Evolutionary conservation across 2,113 vertebrate species (phyloP), one percentile per base, ranked within the genome.

Genomic region (Gorilla gorilla): DNA sequence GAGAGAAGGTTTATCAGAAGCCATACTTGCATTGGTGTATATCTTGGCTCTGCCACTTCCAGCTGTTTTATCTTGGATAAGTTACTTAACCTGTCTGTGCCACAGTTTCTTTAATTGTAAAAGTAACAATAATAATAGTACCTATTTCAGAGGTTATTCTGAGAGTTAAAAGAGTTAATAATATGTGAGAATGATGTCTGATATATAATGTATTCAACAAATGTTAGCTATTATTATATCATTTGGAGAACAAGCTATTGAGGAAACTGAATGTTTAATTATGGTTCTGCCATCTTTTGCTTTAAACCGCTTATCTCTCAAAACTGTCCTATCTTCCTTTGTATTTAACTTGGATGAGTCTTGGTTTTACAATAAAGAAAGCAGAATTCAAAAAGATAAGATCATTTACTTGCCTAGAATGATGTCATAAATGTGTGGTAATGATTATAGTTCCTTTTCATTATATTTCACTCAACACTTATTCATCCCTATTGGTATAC

Each of bases 361-460:
- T 96, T 52, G 87, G 45, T 96, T 96, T 90, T 88, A 66, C 3
- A 96, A 59, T 93, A 83, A 92, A 96, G 72, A 92, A 81, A 85
- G 32, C 25, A 94, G 64, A 81, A 93, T 88, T 92, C 55, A 52
- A 79, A 94, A 94, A 45, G 32, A 18, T 86, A 96, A 92, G 48
- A 35, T 90, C 38, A 86, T 61, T 61, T 83, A 38, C 89, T 97
- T 96, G 57, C 80, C 75, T 27, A 95, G 64, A 93, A 89, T 32
- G 13, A 6, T 90, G 64, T 85, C 78, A 32, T 85, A 81, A 85
- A 73, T 78, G 17, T 80, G 3, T 48, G 55, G 72, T 40, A n/a
- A 64, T 90, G n/a, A 89, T 84, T 87, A 30, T 48, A 27, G 70
- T 90, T 81, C 73, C 48, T 93, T 97, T 50, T 73, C 22, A 66